Evolutionary conservation across 2,113 vertebrate genomes (phyloP).

Genomic region (Glaucomys volans): DNA sequence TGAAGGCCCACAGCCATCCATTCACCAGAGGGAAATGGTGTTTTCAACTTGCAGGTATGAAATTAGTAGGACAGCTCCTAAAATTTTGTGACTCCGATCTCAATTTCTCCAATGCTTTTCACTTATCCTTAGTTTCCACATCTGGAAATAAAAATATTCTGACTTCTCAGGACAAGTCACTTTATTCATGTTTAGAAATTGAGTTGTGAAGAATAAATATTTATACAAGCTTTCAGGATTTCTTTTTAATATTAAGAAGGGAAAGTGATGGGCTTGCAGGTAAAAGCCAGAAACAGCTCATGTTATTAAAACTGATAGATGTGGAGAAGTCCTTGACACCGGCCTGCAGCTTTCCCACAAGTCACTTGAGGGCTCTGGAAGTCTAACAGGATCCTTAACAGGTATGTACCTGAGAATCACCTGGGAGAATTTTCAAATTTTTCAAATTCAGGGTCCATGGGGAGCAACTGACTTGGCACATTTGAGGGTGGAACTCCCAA

Average conservation of each 20-base stretch:
- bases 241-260: slow-evolving; percentile 50
- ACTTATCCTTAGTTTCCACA: background rate
- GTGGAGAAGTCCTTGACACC: background rate
- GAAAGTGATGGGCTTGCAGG: background rate
- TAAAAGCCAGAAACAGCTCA: background rate
- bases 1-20: background rate
- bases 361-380: background rate
- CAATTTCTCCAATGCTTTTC: background rate
- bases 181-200: slow-evolving; percentile 47
- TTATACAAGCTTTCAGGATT: background rate
- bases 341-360: background rate
- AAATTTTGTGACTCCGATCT: background rate
- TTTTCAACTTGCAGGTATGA: background rate
- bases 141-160: slow-evolving; percentile 2
- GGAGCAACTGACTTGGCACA: background rate
- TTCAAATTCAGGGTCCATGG: background rate
- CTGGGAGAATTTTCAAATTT: background rate
- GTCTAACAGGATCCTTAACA: slow-evolving; percentile 5
- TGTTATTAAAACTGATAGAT: background rate
- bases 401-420: background rate
- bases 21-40: background rate
- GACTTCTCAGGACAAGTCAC: background rate
- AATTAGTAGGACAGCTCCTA: background rate
- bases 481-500: background rate
- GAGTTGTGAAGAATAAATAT: background rate